A percentile compares a stretch with the other conserved stretches of the same genome.
Conservation (phyloP, 2,113 vertebrate genomes). For the Platichthys flesus region DNA sequence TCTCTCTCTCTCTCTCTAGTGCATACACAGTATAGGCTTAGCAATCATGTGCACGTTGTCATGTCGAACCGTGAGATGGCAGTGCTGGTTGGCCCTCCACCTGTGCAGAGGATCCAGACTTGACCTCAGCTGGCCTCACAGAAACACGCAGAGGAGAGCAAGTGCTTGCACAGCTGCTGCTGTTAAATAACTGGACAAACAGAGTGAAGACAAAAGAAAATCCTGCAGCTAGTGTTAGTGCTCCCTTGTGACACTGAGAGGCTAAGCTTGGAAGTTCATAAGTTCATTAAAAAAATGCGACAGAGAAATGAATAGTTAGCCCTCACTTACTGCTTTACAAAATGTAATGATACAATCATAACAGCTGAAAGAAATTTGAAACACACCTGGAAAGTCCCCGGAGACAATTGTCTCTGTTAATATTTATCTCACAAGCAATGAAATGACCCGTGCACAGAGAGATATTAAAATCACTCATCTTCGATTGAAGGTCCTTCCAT, state of each 20-base stretch:
- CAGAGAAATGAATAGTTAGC: background rate
- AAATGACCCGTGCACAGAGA: background rate
- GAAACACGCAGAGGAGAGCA: background rate
- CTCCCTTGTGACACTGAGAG: background rate
- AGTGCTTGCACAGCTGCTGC: conserved; percentile 55
- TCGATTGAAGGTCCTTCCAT: background rate
- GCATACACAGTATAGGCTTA: background rate
- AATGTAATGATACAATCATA: background rate
- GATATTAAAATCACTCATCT: background rate
- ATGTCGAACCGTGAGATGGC: background rate
- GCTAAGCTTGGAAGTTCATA: background rate
- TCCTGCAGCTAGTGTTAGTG: background rate
- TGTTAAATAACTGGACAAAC: conserved; percentile 18
- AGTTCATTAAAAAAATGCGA: conserved; percentile 2
- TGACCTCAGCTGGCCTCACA: background rate
- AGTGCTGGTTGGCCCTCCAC: background rate
- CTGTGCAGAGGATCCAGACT: background rate
- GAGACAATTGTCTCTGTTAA: background rate
- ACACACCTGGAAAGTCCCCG: conserved; percentile 28
- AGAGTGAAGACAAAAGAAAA: conserved; percentile 1
- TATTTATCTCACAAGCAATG: background rate
- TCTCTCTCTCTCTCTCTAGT: background rate
- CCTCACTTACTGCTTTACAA: too few relatives aligned
- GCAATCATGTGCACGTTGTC: background rate
- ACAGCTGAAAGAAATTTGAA: background rate